Percentiles rank a stretch among this genome's conserved stretches.
Conservation (phyloP, 92 coral and sea anemone genomes). For the Phenganax subtilis region DNA sequence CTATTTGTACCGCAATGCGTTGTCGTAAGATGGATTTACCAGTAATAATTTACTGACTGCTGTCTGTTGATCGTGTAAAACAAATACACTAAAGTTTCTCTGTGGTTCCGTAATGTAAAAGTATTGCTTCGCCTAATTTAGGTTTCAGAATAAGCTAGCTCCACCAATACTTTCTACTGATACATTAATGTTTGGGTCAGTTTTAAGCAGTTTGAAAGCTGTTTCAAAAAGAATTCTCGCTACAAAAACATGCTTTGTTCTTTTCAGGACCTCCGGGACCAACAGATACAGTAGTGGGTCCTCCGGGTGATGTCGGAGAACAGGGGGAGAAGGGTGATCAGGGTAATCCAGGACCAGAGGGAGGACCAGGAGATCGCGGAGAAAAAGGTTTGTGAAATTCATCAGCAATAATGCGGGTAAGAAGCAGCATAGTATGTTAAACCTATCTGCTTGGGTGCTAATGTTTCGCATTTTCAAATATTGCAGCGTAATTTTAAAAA, state of each 20-base stretch:
- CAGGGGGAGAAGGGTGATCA: constrained; percentile 39
- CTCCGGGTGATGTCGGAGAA: constrained; percentile 33
- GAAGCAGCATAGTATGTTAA: constrained; percentile 28
- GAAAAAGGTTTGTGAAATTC: constrained; percentile 31
- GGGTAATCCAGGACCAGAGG: constrained; percentile 48
- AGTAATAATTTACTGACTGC: too few species aligned
- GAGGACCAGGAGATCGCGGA: constrained; percentile 50
- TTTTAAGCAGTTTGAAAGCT: neutral
- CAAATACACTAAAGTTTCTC: too few species aligned
- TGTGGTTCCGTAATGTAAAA: too few species aligned
- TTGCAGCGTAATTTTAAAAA: too few species aligned
- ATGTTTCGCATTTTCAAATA: too few species aligned
- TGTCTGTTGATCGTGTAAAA: too few species aligned
- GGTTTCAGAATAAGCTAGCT: too few species aligned
- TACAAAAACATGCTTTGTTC: neutral
- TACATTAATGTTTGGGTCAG: too few species aligned
- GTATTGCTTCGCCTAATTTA: too few species aligned
- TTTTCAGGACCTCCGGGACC: constrained; percentile 54
- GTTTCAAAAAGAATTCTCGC: neutral
- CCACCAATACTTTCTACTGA: too few species aligned
- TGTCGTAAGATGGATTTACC: too few species aligned
- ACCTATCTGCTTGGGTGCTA: neutral
- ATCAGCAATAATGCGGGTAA: neutral
- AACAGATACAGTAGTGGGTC: constrained; percentile 40
- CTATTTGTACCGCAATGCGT: too few species aligned